Evolutionary conservation across 2,888 invertebrate genomes (phyloP).

Genomic region (Noctua pronuba): DNA sequence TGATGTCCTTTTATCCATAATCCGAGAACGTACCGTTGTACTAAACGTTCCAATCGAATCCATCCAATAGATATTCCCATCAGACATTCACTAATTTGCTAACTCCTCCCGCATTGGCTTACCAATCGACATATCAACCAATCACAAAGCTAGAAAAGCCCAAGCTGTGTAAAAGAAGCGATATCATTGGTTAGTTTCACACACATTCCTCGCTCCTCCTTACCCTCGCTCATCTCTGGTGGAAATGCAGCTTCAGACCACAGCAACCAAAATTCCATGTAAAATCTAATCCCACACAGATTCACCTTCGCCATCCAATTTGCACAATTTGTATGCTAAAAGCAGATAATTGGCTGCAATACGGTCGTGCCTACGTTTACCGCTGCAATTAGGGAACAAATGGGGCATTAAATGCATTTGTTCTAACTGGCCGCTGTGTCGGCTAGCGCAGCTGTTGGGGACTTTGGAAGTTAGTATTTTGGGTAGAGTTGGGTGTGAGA

Average conservation of each 20-base stretch:
- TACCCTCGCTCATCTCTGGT: too few relatives aligned
- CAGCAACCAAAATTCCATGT: slow-evolving; percentile 23
- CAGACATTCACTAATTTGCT: background rate
- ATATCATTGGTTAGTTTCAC: too few relatives aligned
- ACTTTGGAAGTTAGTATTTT: slow-evolving; percentile 11
- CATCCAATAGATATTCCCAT: background rate
- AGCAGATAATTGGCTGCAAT: slow-evolving; percentile 47
- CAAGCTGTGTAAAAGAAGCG: too few relatives aligned
- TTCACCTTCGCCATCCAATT: slow-evolving; percentile 14
- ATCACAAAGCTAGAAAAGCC: too few relatives aligned
- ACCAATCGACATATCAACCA: too few relatives aligned
- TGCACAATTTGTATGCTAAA: slow-evolving; percentile 37
- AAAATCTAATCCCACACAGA: slow-evolving; percentile 11
- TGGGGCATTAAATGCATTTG: slow-evolving; percentile 55
- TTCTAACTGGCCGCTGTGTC: slow-evolving; percentile 1
- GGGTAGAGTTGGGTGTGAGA: background rate
- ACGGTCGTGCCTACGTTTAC: slow-evolving; percentile 18
- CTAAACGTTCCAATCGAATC: background rate
- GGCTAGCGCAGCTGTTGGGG: slow-evolving; percentile 7
- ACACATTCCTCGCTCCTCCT: too few relatives aligned
- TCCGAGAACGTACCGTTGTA: background rate
- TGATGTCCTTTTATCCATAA: background rate
- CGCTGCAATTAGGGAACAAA: slow-evolving; percentile 45
- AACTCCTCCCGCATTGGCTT: background rate
- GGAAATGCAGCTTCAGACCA: too few relatives aligned